phyloP scores from a whole-genome alignment of 2,113 vertebrate species.

The Perca fluviatilis region DNA sequence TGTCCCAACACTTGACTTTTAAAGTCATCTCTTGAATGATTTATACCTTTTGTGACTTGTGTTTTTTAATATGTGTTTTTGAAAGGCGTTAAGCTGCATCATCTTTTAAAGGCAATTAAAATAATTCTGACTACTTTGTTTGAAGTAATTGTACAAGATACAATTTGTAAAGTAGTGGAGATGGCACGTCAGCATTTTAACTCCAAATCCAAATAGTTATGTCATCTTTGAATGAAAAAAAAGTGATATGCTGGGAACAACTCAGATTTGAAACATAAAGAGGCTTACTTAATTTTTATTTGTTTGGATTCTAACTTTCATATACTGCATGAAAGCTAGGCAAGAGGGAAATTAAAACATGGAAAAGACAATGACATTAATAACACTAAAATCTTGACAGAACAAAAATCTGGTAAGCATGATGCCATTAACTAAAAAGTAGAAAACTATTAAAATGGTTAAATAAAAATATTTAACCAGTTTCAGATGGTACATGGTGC shows the following conservation, averaged over 20 bases:
- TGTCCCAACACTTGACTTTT: conserved; percentile 67
- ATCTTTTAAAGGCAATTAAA: conserved; percentile 74
- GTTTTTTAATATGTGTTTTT: conserved; percentile 74
- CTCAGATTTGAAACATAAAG: background rate
- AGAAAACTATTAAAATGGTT: no score
- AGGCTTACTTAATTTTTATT: background rate
- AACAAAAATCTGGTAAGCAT: background rate
- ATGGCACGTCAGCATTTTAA: background rate
- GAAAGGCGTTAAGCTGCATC: conserved; percentile 63
- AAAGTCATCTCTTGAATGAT: conserved; percentile 70
- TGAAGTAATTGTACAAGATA: conserved; percentile 9
- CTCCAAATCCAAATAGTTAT: background rate
- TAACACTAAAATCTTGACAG: background rate
- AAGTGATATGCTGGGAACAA: background rate
- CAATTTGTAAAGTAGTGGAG: background rate
- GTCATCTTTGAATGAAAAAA: background rate
- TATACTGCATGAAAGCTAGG: background rate
- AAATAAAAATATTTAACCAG: no score
- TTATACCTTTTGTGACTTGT: conserved; percentile 75
- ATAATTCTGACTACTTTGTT: conserved; percentile 57
- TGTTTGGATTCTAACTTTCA: background rate
- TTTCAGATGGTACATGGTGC: background rate
- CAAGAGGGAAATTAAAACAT: background rate
- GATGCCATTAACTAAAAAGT: background rate
- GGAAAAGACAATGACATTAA: background rate